Percentiles rank a stretch among this genome's conserved stretches.
Evolutionary conservation across 1,140 invertebrate genomes (phyloP).

Genomic region (Hylyphantes graminicola): DNA sequence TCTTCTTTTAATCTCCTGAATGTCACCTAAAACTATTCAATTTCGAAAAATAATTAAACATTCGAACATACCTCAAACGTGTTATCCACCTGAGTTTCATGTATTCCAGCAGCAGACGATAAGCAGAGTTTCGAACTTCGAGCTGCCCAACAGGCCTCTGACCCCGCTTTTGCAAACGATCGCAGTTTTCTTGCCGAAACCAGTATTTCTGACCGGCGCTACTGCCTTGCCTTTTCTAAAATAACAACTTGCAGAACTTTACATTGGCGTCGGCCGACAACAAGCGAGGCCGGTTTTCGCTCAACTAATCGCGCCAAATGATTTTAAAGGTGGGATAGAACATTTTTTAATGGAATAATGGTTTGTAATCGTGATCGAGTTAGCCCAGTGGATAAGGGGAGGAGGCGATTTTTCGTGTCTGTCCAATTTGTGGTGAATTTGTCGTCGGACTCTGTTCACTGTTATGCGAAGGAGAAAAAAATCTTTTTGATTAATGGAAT

Average conservation of each 20-base stretch:
- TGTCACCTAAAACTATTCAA: no score
- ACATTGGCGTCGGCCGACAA: slow-evolving; percentile 17
- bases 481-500: no score
- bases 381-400: neutral
- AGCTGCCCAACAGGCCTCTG: slow-evolving; percentile 43
- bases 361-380: slow-evolving; percentile 14
- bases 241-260: slow-evolving; percentile 52
- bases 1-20: no score
- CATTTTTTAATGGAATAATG: slow-evolving; percentile 1
- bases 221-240: slow-evolving; percentile 32
- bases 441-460: no score
- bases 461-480: no score
- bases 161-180: slow-evolving; percentile 17
- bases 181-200: slow-evolving; percentile 39
- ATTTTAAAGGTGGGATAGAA: neutral
- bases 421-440: no score
- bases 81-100: slow-evolving; percentile 38
- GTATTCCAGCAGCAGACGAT: neutral
- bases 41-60: neutral
- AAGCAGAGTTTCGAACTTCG: neutral
- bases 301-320: slow-evolving; percentile 22
- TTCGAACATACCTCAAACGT: slow-evolving; percentile 11
- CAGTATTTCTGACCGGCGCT: slow-evolving; percentile 49
- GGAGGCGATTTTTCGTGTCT: no score
- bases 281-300: slow-evolving; percentile 27